Evolutionary conservation across 2,113 vertebrate species (phyloP), one percentile per base, ranked within the genome.

Genomic region (Ibidorhyncha struthersii): DNA sequence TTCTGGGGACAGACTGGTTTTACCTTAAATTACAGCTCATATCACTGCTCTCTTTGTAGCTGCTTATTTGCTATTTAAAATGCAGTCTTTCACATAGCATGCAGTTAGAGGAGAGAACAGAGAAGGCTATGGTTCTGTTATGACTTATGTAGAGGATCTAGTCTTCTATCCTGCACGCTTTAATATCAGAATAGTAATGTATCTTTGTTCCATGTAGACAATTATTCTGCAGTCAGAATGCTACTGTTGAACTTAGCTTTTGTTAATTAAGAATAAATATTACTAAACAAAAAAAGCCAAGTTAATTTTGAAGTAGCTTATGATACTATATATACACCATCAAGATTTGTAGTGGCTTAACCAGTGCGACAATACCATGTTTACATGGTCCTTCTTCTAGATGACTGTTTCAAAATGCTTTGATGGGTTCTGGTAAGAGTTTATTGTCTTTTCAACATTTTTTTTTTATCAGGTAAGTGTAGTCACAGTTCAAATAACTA

Each of bases 111-210:
- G 12, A 56, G 25, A 7, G 36, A 14, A 1, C 20, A 52, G 29
- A 79, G 50, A 5, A 1, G 18, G 9, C 36, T 72, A 1, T 58
- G 40, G 13, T 45, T 69, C 49, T 43, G 12, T 25, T 55, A 29
- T 15, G 5, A 12, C 49, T 80, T 63, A 3, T 1, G 4, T 6
- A 34, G 19, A 22, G 14, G 4, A 38, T 49, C 40, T 56, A 0
- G 53, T 84, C 43, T 69, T 70, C 11, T 36, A 3, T 63, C 12
- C 26, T 52, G 10, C 14, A 1, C 13, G 7, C 26, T 62, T 80
- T 9, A 59, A 25, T 71, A 85, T 19, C 58, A 69, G 20, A n/a
- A 49, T 47, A 58, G 22, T 14, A 19, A 2, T 59, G 50, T 76
- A 63, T 87, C 52, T 59, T 50, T 58, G 32, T 70, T 78, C 15